phyloP scores from a whole-genome alignment of 2,797 vertebrate genomes.

The Arctocebus calabarensis region DNA sequence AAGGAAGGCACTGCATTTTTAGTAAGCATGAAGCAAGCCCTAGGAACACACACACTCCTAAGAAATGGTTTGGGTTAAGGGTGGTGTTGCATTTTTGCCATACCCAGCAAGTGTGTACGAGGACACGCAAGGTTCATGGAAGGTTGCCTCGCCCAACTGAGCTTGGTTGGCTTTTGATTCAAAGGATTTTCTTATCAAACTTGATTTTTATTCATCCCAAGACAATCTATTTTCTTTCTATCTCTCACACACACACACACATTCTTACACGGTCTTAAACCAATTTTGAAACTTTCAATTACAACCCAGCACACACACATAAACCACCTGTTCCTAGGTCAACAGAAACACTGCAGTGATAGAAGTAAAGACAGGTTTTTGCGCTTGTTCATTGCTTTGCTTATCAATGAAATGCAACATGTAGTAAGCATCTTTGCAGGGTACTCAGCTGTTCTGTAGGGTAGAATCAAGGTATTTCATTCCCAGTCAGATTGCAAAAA shows the following conservation, averaged over 20 bases:
- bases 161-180: not conserved
- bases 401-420: not conserved
- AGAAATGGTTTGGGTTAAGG: not conserved
- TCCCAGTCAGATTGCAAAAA: not conserved
- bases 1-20: too few relatives aligned
- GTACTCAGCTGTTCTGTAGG: not conserved
- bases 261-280: not conserved
- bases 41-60: not conserved
- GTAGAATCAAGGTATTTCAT: not conserved
- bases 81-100: not conserved
- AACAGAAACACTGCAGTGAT: not conserved
- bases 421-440: not conserved
- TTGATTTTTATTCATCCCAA: not conserved
- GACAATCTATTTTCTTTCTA: not conserved
- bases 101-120: not conserved
- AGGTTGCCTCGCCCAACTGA: not conserved
- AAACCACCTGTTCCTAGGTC: not conserved
- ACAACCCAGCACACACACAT: not conserved
- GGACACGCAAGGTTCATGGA: fast-evolving
- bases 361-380: not conserved
- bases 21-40: not conserved
- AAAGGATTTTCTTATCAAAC: not conserved
- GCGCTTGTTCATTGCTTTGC: not conserved
- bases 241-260: not conserved
- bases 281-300: not conserved